Conservation (phyloP, 2,888 invertebrate genomes). For the Ophion ellenae region DNA sequence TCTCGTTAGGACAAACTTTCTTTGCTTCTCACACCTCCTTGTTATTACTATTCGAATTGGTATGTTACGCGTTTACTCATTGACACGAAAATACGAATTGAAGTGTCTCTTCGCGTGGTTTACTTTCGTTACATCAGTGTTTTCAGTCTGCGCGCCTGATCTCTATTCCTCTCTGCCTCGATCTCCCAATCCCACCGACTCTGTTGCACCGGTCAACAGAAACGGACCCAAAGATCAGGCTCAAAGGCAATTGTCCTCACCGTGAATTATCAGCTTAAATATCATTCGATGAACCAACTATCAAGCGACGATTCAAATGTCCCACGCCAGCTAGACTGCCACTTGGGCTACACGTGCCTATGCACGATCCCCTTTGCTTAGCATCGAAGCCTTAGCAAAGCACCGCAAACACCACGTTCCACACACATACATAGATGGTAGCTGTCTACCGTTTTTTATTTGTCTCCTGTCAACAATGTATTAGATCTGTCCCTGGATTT, state of each 20-base stretch:
- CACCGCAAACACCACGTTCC: slow-evolving; percentile 12
- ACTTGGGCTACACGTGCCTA: background rate
- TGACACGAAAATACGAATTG: background rate
- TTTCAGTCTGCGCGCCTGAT: background rate
- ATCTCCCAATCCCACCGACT: background rate
- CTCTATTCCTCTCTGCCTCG: background rate
- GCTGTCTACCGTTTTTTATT: background rate
- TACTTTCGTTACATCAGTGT: background rate
- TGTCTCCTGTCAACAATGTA: background rate
- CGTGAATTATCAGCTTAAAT: background rate
- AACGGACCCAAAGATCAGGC: no score
- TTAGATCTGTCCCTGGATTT: slow-evolving; percentile 52
- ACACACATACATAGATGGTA: background rate
- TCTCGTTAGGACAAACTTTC: slow-evolving; percentile 70
- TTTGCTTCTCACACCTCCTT: slow-evolving; percentile 23
- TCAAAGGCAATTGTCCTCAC: no score
- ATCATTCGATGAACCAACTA: no score
- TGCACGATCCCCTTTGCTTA: background rate
- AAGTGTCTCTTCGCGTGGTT: background rate
- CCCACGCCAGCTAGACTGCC: slow-evolving; percentile 1
- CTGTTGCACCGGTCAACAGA: background rate
- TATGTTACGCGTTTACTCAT: slow-evolving; percentile 11
- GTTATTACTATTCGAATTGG: slow-evolving; percentile 18
- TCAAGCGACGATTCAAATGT: background rate
- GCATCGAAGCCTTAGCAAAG: background rate